A percentile compares a stretch with the other conserved stretches of the same genome.
These are phyloP conservation scores for Aradophagus sp. DNA, from an alignment of 1,140 invertebrate species.

Conservation along the genomic window DNA sequence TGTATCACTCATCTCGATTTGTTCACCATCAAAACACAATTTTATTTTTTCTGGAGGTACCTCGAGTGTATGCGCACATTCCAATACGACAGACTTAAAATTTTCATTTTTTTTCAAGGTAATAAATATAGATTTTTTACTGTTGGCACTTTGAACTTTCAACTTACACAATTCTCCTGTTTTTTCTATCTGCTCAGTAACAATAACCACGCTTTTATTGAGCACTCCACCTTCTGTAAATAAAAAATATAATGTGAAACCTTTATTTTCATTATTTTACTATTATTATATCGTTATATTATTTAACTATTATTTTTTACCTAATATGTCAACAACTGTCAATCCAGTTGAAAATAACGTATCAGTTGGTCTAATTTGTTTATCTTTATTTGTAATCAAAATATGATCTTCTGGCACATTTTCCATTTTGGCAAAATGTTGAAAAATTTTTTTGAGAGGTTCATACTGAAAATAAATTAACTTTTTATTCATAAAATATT, in stretches of 20 bases:
- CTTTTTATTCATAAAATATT: no score
- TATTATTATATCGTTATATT: not conserved
- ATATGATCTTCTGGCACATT: conserved; percentile 63
- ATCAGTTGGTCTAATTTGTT: conserved; percentile 59
- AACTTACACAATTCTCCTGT: conserved; percentile 59
- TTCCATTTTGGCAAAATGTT: conserved; percentile 67
- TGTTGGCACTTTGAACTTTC: conserved; percentile 66
- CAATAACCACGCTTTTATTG: conserved; percentile 21
- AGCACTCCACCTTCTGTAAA: conserved; percentile 66
- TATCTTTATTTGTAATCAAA: conserved; percentile 62
- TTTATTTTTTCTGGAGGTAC: conserved; percentile 62
- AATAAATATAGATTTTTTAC: conserved; percentile 56
- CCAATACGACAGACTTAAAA: conserved; percentile 55
- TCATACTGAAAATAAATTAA: conserved; percentile 62
- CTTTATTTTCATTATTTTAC: no score
- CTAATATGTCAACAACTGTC: conserved; percentile 68
- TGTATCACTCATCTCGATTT: conserved; percentile 61
- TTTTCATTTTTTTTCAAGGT: conserved; percentile 56
- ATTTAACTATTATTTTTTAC: conserved; percentile 38
- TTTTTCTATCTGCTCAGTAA: not conserved
- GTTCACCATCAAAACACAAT: conserved; percentile 70
- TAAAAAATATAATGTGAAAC: not conserved
- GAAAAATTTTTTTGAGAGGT: conserved; percentile 62
- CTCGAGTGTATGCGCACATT: conserved; percentile 59
- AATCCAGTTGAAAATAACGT: conserved; percentile 65